Base-by-base conservation (phyloP, 2,113 vertebrate genomes). In the Hypocryptadius cinnamomeus region DNA sequence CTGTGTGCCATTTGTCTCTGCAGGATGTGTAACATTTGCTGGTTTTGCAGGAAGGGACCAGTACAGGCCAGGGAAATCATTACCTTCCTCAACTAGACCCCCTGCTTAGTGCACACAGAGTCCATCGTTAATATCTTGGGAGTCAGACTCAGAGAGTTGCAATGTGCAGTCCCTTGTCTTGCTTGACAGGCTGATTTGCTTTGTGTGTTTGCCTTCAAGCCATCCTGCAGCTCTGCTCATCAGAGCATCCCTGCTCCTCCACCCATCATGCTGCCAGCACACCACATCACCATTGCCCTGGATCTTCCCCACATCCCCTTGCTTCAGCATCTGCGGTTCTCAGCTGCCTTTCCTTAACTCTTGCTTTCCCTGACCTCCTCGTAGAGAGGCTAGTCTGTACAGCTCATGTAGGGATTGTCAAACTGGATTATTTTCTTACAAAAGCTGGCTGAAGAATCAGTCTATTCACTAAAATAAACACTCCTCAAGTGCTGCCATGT, bases 281-380 rank as follows among this genome's bases (percentile, higher is more conserved):
- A 13, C 15, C 2, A 2, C 51, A 22, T 31, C 2, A 1, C 63
- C 9, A 1, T 57, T 39, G 19, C n/a, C 16, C 47, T 8, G 3
- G 15, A 51, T 59, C 47, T 93, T 60, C 42, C 30, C 37, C 2
- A 4, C 5, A 2, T 48, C 68, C 69, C 22, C 1, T 44, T 33
- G 39, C 73, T 90, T 85, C 63, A 48, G 25, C 30, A 22, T 39
- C 87, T 82, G 63, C 0, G 1, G 35, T 14, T 63, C 45, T 59
- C 56, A 40, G 48, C 42, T 92, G 71, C 70, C 54, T 37, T 42
- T 30, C 31, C 20, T 25, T 83, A 64, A 27, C 24, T 59, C 68
- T n/a, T 65, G 27, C 61, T 78, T 73, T 70, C 35, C 68, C 54
- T 65, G 33, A 33, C 8, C 15, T 4, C 4, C 9, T 66, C 37